Percentiles rank a stretch among this genome's conserved stretches.
Conservation (phyloP, 2,113 vertebrate genomes). For the Pipa parva region DNA sequence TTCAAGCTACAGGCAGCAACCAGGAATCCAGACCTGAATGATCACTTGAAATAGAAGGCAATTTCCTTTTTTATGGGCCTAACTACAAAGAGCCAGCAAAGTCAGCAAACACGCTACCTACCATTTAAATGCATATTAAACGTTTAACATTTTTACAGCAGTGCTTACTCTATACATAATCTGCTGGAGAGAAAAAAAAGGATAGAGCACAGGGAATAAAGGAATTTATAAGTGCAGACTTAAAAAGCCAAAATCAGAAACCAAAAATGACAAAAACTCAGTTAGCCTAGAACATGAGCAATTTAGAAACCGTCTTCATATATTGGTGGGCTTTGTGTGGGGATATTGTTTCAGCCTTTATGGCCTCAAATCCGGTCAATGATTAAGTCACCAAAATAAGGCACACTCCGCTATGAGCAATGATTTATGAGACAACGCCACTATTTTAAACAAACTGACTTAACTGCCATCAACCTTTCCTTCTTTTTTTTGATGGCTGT, state of each 20-base stretch:
- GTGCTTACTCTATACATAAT: not conserved
- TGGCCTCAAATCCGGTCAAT: constrained; percentile 46
- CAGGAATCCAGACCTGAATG: not conserved
- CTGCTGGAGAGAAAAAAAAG: not conserved
- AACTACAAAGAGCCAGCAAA: not conserved
- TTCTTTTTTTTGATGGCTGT: constrained; percentile 18
- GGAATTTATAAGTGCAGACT: constrained; percentile 43
- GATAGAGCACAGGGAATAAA: constrained; percentile 1
- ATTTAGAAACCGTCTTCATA: constrained; percentile 15
- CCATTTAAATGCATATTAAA: not conserved
- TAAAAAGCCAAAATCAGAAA: constrained; percentile 23
- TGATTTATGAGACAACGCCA: constrained; percentile 14
- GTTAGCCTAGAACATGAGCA: not conserved
- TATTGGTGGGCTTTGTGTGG: constrained; percentile 1
- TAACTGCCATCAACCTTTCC: constrained; percentile 7
- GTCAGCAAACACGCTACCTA: not conserved
- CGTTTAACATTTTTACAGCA: not conserved
- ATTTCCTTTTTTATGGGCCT: not conserved
- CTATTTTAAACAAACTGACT: constrained; percentile 5
- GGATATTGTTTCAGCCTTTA: constrained; percentile 43
- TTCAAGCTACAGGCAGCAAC: not conserved
- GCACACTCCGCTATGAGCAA: not conserved
- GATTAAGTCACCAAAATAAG: constrained; percentile 42
- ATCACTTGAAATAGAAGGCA: not conserved
- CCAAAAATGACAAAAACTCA: not conserved